Evolutionary conservation across 92 coral and sea anemone genomes (phyloP).

Genomic region (Porites divaricata): DNA sequence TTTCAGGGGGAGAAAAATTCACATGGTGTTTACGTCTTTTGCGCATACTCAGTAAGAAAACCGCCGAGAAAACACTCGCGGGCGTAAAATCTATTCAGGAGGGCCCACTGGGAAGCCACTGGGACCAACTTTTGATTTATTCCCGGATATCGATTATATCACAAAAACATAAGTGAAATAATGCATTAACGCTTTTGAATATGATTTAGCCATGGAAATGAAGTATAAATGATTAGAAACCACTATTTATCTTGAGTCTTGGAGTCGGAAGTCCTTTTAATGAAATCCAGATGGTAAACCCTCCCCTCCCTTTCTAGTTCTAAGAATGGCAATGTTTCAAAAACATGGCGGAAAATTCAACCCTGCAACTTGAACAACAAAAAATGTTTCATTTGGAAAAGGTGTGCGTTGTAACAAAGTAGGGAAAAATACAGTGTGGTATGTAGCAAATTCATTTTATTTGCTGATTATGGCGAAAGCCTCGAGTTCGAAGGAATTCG

Average conservation of each 20-base stretch:
- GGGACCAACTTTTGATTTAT: neutral
- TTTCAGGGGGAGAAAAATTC: neutral
- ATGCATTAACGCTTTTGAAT: too few relatives aligned
- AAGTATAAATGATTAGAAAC: neutral
- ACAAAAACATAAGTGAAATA: neutral
- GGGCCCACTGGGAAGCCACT: neutral
- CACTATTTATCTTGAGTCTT: neutral
- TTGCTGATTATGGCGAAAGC: conserved; percentile 5
- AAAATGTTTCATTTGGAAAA: neutral
- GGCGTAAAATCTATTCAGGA: neutral
- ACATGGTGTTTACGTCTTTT: conserved; percentile 26
- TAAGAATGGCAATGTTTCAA: neutral
- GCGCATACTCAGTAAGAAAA: conserved; percentile 24
- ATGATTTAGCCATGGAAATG: neutral
- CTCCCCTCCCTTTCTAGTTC: conserved; percentile 35
- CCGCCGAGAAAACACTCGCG: conserved; percentile 12
- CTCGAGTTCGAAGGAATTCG: neutral
- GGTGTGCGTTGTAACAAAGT: neutral
- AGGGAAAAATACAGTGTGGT: too few relatives aligned
- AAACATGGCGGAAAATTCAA: conserved; percentile 17
- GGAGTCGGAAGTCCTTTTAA: neutral
- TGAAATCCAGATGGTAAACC: neutral
- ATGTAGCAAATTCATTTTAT: too few relatives aligned
- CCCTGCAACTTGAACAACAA: neutral
- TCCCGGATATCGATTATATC: too few relatives aligned